phyloP scores from a whole-genome alignment of 64 coral and sea anemone species.

The Cladopsammia gracilis region DNA sequence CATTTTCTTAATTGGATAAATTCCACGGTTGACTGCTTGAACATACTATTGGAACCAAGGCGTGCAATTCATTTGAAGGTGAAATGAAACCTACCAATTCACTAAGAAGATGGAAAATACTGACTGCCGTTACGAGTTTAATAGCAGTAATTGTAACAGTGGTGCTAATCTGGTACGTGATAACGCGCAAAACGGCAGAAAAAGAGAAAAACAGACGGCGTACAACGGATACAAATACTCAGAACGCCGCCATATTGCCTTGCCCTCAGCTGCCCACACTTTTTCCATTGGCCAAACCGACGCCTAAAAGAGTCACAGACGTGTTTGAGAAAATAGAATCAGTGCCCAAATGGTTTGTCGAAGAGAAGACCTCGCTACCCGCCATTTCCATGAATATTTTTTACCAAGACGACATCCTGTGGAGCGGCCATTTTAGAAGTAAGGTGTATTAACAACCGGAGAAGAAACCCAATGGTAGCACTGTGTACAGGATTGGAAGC shows the following conservation, averaged over 20 bases:
- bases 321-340: constrained; percentile 6
- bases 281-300: constrained; percentile 27
- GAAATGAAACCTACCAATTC: background rate
- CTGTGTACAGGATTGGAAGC: constrained; percentile 72
- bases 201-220: background rate
- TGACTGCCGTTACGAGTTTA: background rate
- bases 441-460: background rate
- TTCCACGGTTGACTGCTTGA: too few relatives aligned
- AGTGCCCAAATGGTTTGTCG: background rate
- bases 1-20: too few relatives aligned
- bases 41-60: too few relatives aligned
- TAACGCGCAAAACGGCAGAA: background rate
- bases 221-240: background rate
- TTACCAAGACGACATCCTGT: background rate
- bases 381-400: background rate
- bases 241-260: background rate
- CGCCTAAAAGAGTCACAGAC: constrained; percentile 29
- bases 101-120: background rate
- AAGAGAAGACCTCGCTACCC: background rate
- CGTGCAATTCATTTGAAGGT: background rate
- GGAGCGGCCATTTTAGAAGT: background rate
- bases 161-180: constrained; percentile 18
- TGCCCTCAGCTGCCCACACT: constrained; percentile 52
- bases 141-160: background rate
- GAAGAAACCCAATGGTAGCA: constrained; percentile 12